Percentiles rank a stretch among this genome's conserved stretches.
These are phyloP conservation scores for Nemopilema nomurai DNA, from an alignment of 30 jellyfish, hydroid and myxozoan species.

Conservation along the genomic window DNA sequence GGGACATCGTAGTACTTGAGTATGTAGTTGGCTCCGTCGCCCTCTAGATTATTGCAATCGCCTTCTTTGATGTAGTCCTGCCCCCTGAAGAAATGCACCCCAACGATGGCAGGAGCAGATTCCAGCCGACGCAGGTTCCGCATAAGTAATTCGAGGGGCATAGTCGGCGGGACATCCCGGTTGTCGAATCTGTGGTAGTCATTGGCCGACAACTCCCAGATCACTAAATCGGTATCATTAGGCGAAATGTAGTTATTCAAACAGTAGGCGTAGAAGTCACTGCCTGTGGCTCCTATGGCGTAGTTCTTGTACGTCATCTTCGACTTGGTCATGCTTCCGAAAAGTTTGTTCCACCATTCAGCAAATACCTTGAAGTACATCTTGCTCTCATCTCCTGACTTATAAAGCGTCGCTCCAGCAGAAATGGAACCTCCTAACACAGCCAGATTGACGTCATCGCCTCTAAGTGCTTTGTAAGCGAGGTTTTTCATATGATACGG, in stretches of 20 bases:
- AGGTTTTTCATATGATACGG: conserved; percentile 68
- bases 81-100: conserved; percentile 93
- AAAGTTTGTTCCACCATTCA: conserved; percentile 88
- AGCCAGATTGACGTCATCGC: conserved; percentile 74
- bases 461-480: conserved; percentile 72
- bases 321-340: conserved; percentile 80
- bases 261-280: conserved; percentile 96
- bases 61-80: conserved; percentile 86
- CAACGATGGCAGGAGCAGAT: conserved; percentile 75
- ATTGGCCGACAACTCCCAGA: conserved; percentile 96
- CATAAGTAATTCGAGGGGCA: conserved; percentile 85
- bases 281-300: conserved; percentile 97
- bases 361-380: conserved; percentile 75
- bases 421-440: conserved; percentile 94
- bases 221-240: conserved; percentile 75
- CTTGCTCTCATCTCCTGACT: conserved; percentile 58
- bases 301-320: conserved; percentile 46
- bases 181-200: conserved; percentile 95
- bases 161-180: conserved; percentile 96
- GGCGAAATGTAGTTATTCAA: conserved; percentile 79
- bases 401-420: conserved; percentile 94
- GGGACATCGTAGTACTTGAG: conserved; percentile 78
- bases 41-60: conserved; percentile 86
- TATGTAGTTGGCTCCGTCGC: conserved; percentile 89
- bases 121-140: conserved; percentile 81